These are phyloP conservation scores for Kryptopterus vitreolus DNA, from an alignment of 2,797 vertebrate genomes.

Conservation along the genomic window DNA sequence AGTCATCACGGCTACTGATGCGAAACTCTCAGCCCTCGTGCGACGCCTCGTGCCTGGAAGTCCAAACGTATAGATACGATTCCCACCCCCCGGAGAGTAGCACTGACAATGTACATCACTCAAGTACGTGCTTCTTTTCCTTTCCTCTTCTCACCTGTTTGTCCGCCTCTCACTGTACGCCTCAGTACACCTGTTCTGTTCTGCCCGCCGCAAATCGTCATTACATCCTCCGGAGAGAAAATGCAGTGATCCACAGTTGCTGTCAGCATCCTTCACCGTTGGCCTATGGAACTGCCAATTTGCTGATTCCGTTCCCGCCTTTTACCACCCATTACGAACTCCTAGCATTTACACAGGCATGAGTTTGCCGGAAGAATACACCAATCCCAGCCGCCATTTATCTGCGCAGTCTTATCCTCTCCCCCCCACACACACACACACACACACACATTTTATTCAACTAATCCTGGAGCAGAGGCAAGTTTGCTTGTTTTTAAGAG, in stretches of 20 bases:
- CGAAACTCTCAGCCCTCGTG: neutral
- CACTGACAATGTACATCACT: constrained; percentile 3
- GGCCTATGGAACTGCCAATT: constrained; percentile 11
- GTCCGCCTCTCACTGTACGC: constrained; percentile 1
- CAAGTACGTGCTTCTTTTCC: neutral
- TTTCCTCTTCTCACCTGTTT: neutral
- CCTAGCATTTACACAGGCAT: neutral
- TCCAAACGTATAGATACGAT: neutral
- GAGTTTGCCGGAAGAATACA: neutral
- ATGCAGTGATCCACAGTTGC: constrained; percentile 1
- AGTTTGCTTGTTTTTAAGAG: neutral
- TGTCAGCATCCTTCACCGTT: constrained; percentile 17
- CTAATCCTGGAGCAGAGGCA: neutral
- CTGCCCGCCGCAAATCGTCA: neutral
- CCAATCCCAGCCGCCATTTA: neutral
- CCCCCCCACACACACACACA: too few species aligned
- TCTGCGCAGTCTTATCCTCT: neutral
- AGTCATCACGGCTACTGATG: neutral
- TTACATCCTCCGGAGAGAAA: neutral
- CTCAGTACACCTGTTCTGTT: neutral
- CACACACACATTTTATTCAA: neutral
- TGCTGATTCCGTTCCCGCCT: neutral
- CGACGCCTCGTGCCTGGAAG: neutral
- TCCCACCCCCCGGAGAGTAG: neutral
- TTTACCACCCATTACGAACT: constrained; percentile 1